Base-by-base conservation (phyloP, 2,888 invertebrate genomes). In the Parnassius glacialis region DNA sequence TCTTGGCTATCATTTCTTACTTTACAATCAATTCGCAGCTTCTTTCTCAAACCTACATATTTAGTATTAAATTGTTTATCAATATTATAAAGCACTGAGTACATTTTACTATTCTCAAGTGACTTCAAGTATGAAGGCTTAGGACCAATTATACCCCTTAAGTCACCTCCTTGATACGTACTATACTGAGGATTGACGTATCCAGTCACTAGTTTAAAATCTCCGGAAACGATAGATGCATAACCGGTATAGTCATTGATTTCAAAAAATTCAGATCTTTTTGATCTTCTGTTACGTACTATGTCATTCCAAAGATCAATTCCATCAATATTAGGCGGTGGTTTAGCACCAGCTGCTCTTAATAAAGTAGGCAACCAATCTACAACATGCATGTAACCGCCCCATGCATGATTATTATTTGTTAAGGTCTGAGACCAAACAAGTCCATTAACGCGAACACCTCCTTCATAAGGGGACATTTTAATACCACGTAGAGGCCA, bases 401-500 rank as follows among this genome's bases (percentile, higher is more conserved):
- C 81, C 85, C 86, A 90, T 48, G 79, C 67, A 71, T 87, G 79
- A 67, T 94, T 93, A 1, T 74, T 65, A 2, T 76, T 65, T 41
- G 73, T 75, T 61, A 86, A 70, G 34, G 69, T 71, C 13, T 81
- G 72, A 62, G 81, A 95, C 94, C 96, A 97, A 51, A 97, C 80
- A 25, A 95, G 93, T 0, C 95, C 96, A 0, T 93, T 92, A 0
- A 95, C 95, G 66, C 96, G 92, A 1, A 97, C 90, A 0, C 95
- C 97, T 5, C 98, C 98, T 84, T 98, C 98, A 89, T 95, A 97
- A 0, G 96, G 90, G 0, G 95, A 94, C 78, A 94, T 92, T 85
- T 98, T 98, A 75, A 75, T 68, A 51, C 96, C 96, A 80, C 95
- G 92, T 11, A 96, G 80, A n/a, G 96, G 96, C 92, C 93, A 95